A percentile compares a stretch with the other conserved stretches of the same genome.
Conservation (phyloP, 2,888 invertebrate genomes). For the Steinernema carpocapsae region DNA sequence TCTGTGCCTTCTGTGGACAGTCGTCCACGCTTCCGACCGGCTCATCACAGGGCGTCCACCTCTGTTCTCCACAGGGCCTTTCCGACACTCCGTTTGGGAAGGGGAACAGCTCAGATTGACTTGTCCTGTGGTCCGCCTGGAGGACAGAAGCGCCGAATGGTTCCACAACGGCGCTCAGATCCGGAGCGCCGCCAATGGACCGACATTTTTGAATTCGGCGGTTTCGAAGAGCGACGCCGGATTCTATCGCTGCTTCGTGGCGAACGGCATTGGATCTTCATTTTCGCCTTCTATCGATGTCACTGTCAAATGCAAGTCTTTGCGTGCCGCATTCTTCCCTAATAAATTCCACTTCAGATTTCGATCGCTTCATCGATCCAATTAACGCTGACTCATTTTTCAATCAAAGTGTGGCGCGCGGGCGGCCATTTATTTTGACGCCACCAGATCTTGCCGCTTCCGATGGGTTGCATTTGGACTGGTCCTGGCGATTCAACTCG, state of each 20-base stretch:
- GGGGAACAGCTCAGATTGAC: constrained; percentile 32
- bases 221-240: constrained; percentile 40
- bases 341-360: neutral
- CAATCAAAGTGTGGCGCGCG: neutral
- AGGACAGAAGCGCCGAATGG: constrained; percentile 37
- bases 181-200: neutral
- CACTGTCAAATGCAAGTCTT: constrained; percentile 44
- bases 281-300: constrained; percentile 45
- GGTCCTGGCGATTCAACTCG: constrained; percentile 7
- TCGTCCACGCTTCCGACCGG: neutral
- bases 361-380: constrained; percentile 12
- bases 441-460: neutral
- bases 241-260: constrained; percentile 43
- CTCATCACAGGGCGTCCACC: constrained; percentile 40
- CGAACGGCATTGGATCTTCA: constrained; percentile 43
- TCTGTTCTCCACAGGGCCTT: constrained; percentile 32
- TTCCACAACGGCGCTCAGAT: constrained; percentile 36
- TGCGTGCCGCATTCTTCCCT: neutral
- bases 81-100: constrained; percentile 21
- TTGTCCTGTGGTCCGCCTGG: constrained; percentile 37
- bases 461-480: neutral
- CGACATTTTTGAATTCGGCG: constrained; percentile 14
- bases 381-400: constrained; percentile 30
- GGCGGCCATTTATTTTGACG: constrained; percentile 13
- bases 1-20: neutral